These are phyloP conservation scores for Melopsittacus undulatus DNA, from an alignment of 2,797 vertebrate species.

Conservation along the genomic window DNA sequence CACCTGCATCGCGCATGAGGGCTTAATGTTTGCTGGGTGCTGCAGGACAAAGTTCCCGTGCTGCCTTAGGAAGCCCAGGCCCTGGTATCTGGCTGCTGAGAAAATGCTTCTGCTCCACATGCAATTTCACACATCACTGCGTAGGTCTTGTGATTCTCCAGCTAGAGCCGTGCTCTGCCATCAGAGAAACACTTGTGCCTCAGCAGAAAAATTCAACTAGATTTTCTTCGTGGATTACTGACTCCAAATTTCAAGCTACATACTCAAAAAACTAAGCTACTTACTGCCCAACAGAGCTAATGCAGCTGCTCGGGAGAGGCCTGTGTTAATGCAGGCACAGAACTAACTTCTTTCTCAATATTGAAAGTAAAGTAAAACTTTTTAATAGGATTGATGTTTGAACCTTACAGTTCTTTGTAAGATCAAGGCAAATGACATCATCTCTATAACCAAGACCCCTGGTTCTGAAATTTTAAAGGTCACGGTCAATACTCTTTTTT, in stretches of 20 bases:
- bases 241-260: slow-evolving; percentile 42
- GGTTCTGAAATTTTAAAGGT: slow-evolving; percentile 57
- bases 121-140: slow-evolving; percentile 39
- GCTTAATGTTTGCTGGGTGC: neutral
- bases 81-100: neutral
- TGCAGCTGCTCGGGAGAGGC: neutral
- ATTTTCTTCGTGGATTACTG: slow-evolving; percentile 15
- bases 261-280: neutral
- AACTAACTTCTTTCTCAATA: slow-evolving; percentile 28
- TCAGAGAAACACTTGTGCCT: neutral
- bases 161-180: neutral
- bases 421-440: slow-evolving; percentile 64
- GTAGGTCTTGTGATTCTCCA: slow-evolving; percentile 39
- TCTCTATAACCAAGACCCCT: slow-evolving; percentile 31
- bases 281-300: slow-evolving; percentile 20
- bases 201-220: neutral
- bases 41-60: neutral
- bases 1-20: neutral
- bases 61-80: neutral
- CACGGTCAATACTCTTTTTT: neutral
- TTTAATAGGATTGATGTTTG: slow-evolving; percentile 61
- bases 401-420: slow-evolving; percentile 37
- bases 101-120: slow-evolving; percentile 46
- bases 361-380: slow-evolving; percentile 48
- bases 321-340: neutral